A percentile compares a stretch with the other conserved stretches of the same genome.
These are phyloP conservation scores for Papilio dardanus DNA, from an alignment of 1,140 invertebrate genomes.

Conservation along the genomic window DNA sequence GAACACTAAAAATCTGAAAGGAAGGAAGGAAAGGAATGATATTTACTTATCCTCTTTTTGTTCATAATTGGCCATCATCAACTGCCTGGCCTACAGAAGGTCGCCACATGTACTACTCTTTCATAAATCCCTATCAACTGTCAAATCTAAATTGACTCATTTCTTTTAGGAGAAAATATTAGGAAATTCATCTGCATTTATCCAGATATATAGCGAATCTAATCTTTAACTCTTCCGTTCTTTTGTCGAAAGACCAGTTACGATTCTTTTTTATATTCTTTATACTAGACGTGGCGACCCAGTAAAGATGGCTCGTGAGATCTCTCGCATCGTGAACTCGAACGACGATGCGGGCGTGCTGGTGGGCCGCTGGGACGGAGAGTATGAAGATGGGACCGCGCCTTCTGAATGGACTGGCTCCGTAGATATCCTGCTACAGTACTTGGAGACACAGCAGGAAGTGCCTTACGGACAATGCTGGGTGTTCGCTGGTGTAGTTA, in stretches of 20 bases:
- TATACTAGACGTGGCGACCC: constrained; percentile 86
- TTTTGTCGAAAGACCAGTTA: not conserved
- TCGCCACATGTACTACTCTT: too few relatives aligned
- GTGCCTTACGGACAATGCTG: constrained; percentile 91
- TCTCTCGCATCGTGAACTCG: constrained; percentile 89
- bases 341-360: constrained; percentile 88
- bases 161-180: too few relatives aligned
- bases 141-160: too few relatives aligned
- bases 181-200: too few relatives aligned
- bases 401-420: constrained; percentile 87
- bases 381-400: constrained; percentile 87
- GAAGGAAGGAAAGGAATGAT: too few relatives aligned
- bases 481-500: constrained; percentile 89
- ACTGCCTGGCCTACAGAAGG: too few relatives aligned
- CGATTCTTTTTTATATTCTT: not conserved
- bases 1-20: not conserved
- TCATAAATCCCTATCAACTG: too few relatives aligned
- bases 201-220: too few relatives aligned
- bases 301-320: constrained; percentile 86
- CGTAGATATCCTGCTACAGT: constrained; percentile 85
- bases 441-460: constrained; percentile 82
- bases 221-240: too few relatives aligned
- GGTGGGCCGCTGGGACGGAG: constrained; percentile 88
- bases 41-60: too few relatives aligned
- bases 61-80: too few relatives aligned